Base-by-base conservation (phyloP, 2,888 invertebrate genomes). In the Cecidostiba fungosa region DNA sequence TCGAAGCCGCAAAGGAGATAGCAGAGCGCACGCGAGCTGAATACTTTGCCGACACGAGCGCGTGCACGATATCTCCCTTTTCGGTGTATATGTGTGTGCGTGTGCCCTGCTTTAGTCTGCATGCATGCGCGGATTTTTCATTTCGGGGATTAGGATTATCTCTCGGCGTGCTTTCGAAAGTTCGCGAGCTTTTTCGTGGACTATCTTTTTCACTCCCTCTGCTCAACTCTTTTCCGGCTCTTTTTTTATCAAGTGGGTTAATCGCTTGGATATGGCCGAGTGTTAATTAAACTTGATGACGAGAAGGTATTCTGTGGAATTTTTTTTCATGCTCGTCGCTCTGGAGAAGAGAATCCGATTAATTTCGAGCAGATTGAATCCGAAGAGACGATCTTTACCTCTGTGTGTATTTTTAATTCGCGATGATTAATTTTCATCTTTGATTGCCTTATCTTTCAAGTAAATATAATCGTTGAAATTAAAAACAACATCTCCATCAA, bases 61-160 rank as follows among this genome's bases (percentile, higher is more conserved):
- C 23, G 59, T 72, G 74, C 50, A 66, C 23, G 74, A 47, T 82
- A 76, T 76, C 82, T 76, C 36, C 6, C 47, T 10, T 36, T 66
- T 23, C 10, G n/a, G n/a, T n/a, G n/a, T n/a, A n/a, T n/a, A n/a
- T n/a, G 6, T 59, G 59, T 59, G 5, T 5, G 23, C 43, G n/a
- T 59, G 59, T 62, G n/a, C 23, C 26, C 74, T 36, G 26, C 54
- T 73, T 14, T 19, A 62, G 70, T 70, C 70, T 36, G 76, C 50
- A 36, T 50, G 77, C 39, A n/a, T 36, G 72, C 36, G 74, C 78
- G 66, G 74, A 84, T 80, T 80, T 76, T 80, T 84, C 79, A 76
- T 80, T 80, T 59, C 74, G 54, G 10, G 69, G 74, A 74, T 76
- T 76, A 54, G 84, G 84, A 84, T 84, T 80, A 84, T 80, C 69